Evolutionary conservation across 2,113 vertebrate genomes (phyloP).

Genomic region (Hemichromis elongatus): DNA sequence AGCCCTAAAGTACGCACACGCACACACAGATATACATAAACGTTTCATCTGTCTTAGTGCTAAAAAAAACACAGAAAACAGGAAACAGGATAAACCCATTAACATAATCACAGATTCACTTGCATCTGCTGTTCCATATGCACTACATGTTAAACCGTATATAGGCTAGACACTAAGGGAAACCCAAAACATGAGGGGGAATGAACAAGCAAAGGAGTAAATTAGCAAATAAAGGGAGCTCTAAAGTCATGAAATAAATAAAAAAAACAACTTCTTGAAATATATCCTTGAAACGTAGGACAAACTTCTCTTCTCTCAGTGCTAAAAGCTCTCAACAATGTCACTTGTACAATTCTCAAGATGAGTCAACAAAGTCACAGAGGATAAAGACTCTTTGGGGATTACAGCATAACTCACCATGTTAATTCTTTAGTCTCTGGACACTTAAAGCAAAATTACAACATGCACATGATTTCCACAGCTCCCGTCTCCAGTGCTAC

Average conservation of each 20-base stretch:
- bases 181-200: neutral
- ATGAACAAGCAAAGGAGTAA: neutral
- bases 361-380: neutral
- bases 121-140: constrained; percentile 22
- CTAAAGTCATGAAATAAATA: neutral
- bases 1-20: neutral
- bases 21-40: neutral
- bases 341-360: neutral
- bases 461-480: neutral
- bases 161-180: constrained; percentile 13
- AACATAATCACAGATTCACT: constrained; percentile 38
- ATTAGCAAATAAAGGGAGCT: neutral
- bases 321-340: neutral
- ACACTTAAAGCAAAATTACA: neutral
- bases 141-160: neutral
- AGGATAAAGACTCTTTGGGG: neutral
- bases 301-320: neutral
- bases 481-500: neutral
- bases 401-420: neutral
- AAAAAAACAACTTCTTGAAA: neutral
- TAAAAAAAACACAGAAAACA: neutral
- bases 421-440: neutral
- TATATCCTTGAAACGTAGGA: neutral
- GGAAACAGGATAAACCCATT: constrained; percentile 18
- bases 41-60: neutral